A percentile compares a stretch with the other conserved stretches of the same genome.
Conservation (phyloP, 2,797 vertebrate genomes). For the Pseudomugil tenellus region DNA sequence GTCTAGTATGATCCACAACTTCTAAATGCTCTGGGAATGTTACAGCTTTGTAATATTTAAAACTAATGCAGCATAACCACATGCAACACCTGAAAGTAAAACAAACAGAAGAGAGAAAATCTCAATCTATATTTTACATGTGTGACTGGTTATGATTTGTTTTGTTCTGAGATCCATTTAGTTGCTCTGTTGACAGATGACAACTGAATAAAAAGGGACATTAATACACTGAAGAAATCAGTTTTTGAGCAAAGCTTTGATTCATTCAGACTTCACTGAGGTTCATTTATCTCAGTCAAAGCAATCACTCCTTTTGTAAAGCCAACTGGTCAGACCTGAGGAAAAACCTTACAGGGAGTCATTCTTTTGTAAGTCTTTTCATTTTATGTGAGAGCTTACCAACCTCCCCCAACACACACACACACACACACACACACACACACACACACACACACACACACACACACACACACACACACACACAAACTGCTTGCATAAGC, state of each 20-base stretch:
- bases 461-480: not conserved
- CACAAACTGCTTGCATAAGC: conserved; percentile 47
- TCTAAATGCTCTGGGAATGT: not conserved
- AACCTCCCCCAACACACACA: too few species aligned
- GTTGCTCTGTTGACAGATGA: not conserved
- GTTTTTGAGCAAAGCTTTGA: conserved; percentile 2
- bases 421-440: not conserved
- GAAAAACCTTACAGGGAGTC: conserved; percentile 10
- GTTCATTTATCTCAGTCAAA: not conserved
- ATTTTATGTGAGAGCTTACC: conserved; percentile 18
- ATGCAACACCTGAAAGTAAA: not conserved
- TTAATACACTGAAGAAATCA: conserved; percentile 11
- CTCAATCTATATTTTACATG: not conserved
- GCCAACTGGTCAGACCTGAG: not conserved
- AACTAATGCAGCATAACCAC: not conserved
- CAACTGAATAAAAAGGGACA: conserved; percentile 2
- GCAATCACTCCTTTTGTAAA: not conserved
- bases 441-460: not conserved
- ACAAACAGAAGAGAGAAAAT: not conserved
- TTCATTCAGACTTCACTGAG: not conserved
- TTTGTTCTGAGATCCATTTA: not conserved
- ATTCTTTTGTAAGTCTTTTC: conserved; percentile 8
- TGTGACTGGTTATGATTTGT: not conserved
- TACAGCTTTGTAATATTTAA: not conserved
- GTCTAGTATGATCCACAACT: conserved; percentile 28